Percentiles rank a stretch among this genome's conserved stretches.
Conservation (phyloP, 2,888 invertebrate species). For the Leucoptera coffeella region DNA sequence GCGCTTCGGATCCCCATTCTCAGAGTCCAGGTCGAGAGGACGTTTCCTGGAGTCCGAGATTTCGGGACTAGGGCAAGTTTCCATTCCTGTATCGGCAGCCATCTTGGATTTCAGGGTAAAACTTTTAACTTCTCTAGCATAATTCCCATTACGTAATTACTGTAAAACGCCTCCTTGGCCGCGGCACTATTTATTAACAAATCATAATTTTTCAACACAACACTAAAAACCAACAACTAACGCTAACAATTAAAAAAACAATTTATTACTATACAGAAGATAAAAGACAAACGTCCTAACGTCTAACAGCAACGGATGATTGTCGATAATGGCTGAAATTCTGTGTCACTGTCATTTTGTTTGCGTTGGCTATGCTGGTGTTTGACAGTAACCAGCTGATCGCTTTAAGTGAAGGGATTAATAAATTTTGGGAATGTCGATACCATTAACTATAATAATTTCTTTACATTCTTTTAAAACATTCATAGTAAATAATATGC, state of each 20-base stretch:
- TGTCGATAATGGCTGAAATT: conserved; percentile 32
- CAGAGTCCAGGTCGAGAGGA: conserved; percentile 80
- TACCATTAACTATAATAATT: too few relatives aligned
- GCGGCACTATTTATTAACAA: conserved; percentile 39
- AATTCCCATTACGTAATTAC: conserved; percentile 54
- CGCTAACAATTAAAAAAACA: too few relatives aligned
- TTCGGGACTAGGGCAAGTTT: conserved; percentile 90
- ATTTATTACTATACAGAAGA: conserved; percentile 41
- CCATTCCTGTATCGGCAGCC: conserved; percentile 91
- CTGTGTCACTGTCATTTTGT: conserved; percentile 13
- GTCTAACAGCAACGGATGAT: conserved; percentile 45
- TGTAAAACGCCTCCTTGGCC: conserved; percentile 35
- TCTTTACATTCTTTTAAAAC: too few relatives aligned
- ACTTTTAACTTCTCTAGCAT: conserved; percentile 52
- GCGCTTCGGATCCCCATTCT: conserved; percentile 83
- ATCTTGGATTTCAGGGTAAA: conserved; percentile 63
- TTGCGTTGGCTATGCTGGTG: conserved; percentile 24
- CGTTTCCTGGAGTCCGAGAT: conserved; percentile 86
- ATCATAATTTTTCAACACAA: conserved; percentile 38
- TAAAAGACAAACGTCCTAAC: conserved; percentile 48
- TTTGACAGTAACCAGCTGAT: conserved; percentile 46
- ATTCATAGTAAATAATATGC: too few relatives aligned
- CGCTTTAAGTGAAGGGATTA: too few relatives aligned
- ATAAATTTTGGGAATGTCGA: too few relatives aligned
- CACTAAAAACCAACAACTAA: conserved; percentile 43